These are phyloP conservation scores for Pagrus major DNA, from an alignment of 2,113 vertebrate genomes.

Conservation along the genomic window DNA sequence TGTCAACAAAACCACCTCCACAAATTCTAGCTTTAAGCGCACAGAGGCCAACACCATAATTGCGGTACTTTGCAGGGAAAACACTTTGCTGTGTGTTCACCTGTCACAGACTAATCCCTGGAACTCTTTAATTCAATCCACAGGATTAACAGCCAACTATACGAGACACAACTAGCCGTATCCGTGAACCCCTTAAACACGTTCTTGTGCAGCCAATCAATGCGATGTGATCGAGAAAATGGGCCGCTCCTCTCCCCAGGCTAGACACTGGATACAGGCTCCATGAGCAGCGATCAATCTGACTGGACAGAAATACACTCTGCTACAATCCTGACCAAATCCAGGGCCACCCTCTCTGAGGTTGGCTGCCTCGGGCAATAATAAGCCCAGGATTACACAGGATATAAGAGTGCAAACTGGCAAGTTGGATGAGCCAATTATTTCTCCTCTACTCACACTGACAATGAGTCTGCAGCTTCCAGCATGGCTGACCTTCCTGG, in stretches of 20 bases:
- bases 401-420: slow-evolving; percentile 58
- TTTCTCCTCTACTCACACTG: slow-evolving; percentile 60
- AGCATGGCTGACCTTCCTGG: slow-evolving; percentile 50
- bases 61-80: slow-evolving; percentile 8
- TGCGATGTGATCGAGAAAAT: slow-evolving; percentile 15
- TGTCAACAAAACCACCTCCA: background rate
- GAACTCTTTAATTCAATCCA: slow-evolving; percentile 76
- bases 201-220: slow-evolving; percentile 17
- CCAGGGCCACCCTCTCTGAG: slow-evolving; percentile 63
- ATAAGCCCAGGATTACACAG: slow-evolving; percentile 74
- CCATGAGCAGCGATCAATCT: slow-evolving; percentile 38
- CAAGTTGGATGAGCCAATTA: slow-evolving; percentile 70
- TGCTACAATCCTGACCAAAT: slow-evolving; percentile 60
- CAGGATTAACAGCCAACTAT: slow-evolving; percentile 62
- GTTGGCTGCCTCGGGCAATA: slow-evolving; percentile 49
- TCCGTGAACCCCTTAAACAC: slow-evolving; percentile 52
- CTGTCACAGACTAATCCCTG: slow-evolving; percentile 76
- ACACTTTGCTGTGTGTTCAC: slow-evolving; percentile 26
- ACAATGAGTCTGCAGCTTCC: slow-evolving; percentile 34
- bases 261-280: slow-evolving; percentile 1
- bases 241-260: slow-evolving; percentile 8
- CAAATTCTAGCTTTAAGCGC: background rate
- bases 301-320: slow-evolving; percentile 58
- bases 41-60: background rate
- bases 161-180: slow-evolving; percentile 13